These are phyloP conservation scores for Chironomus striatipennis DNA, from an alignment of 1,140 invertebrate species.

Conservation along the genomic window DNA sequence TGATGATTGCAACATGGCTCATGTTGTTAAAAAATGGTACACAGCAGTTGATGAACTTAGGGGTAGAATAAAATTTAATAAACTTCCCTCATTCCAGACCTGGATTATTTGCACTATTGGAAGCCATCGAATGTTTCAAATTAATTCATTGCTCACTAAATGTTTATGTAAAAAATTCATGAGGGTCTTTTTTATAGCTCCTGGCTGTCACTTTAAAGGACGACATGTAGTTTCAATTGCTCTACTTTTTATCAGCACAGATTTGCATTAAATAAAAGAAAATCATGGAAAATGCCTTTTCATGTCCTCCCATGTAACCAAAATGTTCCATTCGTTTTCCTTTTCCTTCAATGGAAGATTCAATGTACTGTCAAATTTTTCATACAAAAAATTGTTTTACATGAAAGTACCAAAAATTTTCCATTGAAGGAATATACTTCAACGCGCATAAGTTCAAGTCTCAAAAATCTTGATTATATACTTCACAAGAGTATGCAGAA, in stretches of 20 bases:
- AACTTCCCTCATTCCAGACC: not conserved
- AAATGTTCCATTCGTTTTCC: too few relatives aligned
- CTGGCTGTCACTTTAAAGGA: not conserved
- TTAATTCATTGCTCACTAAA: slow-evolving; percentile 4
- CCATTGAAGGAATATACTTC: too few relatives aligned
- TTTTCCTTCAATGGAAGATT: too few relatives aligned
- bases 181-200: not conserved
- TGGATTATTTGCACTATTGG: not conserved
- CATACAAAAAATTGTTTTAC: too few relatives aligned
- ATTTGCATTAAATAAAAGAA: not conserved
- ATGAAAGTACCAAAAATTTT: too few relatives aligned
- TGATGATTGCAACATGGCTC: not conserved
- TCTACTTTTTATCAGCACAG: not conserved
- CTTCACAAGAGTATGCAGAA: too few relatives aligned
- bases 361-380: too few relatives aligned
- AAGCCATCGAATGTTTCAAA: slow-evolving; percentile 3
- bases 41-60: not conserved
- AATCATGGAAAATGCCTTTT: not conserved
- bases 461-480: too few relatives aligned
- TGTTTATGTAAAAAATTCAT: not conserved
- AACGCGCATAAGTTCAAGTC: too few relatives aligned
- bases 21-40: slow-evolving; percentile 4
- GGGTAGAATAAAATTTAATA: not conserved
- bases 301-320: too few relatives aligned
- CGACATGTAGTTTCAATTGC: not conserved